Base-by-base conservation (phyloP, 1,140 invertebrate genomes). In the Drosophila azteca region DNA sequence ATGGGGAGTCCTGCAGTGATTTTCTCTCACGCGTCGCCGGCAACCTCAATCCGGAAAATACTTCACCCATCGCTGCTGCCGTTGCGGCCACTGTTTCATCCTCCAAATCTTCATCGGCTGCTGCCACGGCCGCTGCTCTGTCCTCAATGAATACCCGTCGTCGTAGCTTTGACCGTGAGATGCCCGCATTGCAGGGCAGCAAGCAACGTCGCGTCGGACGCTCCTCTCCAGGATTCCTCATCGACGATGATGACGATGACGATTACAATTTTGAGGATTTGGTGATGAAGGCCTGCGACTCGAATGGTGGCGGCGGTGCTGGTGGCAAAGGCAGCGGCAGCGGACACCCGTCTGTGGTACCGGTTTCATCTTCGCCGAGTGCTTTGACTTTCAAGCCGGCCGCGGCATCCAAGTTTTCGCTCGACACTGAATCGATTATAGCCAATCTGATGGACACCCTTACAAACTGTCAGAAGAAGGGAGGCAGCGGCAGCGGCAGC, bases 221-320 rank as follows among this genome's bases (percentile, higher is more conserved):
- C 5, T 67, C 55, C 3, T 77, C 89, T 0, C 83, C 83, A n/a
- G 75, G 73, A 5, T 83, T 92, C 20, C 79, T 87, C 54, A 58
- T 92, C 22, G 93, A 93, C 75, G 84, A 89, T 93, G 94, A 9
- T 17, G 94, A 95, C 39, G 66, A 69, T 11, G 65, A 68, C 29
- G 66, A 95, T 90, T 95, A 95, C 74, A 93, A 93, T 7, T 95
- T 94, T 67, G 95, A 95, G 61, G 95, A 95, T 77, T 93, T 95
- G 49, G 94, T 95, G 52, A 94, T 79, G 74, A 87, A 87, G 66
- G 83, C 82, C 1, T 94, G 87, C 94, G 74, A 88, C 3, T 58
- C 77, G 15, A 84, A 89, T 71, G 72, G 72, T 31, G 67, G 59
- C 6, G 29, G 52, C 3, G 29, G 9, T 9, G 31, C n/a, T 41